Evolutionary conservation across 2,888 invertebrate species (phyloP), one percentile per base, ranked within the genome.

Genomic region (Mechanitis messenoides): DNA sequence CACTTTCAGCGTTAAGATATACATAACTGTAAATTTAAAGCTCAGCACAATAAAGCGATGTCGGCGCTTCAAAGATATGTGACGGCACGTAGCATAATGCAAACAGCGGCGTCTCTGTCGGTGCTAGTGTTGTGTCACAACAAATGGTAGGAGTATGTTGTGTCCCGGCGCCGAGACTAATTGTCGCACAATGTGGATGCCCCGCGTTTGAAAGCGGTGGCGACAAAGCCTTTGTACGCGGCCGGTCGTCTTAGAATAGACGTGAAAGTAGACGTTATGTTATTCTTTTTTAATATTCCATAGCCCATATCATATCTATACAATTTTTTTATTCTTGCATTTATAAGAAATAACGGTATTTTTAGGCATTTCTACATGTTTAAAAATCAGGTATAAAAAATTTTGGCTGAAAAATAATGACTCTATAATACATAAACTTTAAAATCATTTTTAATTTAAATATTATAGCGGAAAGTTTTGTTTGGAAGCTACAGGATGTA

Each of bases 51-150:
- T 83, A 82, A 83, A 83, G 77, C 79, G 73, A 74, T 74, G 76
- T 74, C 79, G 79, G 80, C 82, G 79, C 73, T 77, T 80, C 87
- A 86, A 82, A 84, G 84, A 85, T 86, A 87, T 86, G 87, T 87
- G 81, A 83, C 80, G 82, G 85, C 85, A 85, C 88, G 86, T 85
- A 84, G 81, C 78, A 87, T 87, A 89, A 88, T 83, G 80, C 89
- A 89, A 89, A 89, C 87, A 89, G 83, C 87, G 87, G 87, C 81
- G 76, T 80, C 78, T 85, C 73, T 85, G 88, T 81, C 86, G 88
- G 87, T 81, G 73, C 77, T 74, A 79, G 74, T 85, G 85, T 72
- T 69, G 71, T 78, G 76, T 78, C 77, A 72, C 68, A 75, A 85
- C 83, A 86, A 85, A 86, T 74, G 64, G 68, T 65, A 64, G 69